A percentile compares a stretch with the other conserved stretches of the same genome.
Evolutionary conservation across 1,140 invertebrate species (phyloP).

Genomic region (Ooceraea biroi): DNA sequence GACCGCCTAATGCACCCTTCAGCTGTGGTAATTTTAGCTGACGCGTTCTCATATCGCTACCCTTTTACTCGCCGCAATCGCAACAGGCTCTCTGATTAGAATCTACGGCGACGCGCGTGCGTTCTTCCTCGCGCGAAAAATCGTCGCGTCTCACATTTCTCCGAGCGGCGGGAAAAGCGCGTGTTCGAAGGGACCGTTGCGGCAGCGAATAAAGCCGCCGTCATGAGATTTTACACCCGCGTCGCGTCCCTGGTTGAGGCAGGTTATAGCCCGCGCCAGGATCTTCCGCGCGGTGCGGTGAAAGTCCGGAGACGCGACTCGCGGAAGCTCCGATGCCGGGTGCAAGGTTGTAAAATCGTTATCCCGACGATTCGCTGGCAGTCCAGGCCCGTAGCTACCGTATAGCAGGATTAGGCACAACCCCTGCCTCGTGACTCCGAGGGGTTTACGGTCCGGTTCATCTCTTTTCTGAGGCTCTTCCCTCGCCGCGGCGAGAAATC

Average conservation of each 20-base stretch:
- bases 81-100: neutral
- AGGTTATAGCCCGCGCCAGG: conserved; percentile 28
- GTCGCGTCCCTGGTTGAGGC: conserved; percentile 28
- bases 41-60: neutral
- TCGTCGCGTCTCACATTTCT: conserved; percentile 7
- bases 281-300: conserved; percentile 47
- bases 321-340: conserved; percentile 42
- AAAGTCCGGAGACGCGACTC: conserved; percentile 45
- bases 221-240: conserved; percentile 33
- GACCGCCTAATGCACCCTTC: too few species aligned
- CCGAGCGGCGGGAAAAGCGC: neutral
- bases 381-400: conserved; percentile 24
- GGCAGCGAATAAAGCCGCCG: conserved; percentile 24
- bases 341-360: conserved; percentile 58
- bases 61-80: neutral
- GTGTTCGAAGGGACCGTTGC: neutral
- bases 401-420: conserved; percentile 15
- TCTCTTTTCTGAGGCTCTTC: conserved; percentile 4
- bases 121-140: neutral
- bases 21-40: neutral
- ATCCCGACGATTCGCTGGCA: conserved; percentile 39
- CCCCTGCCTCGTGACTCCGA: neutral
- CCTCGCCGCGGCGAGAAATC: neutral
- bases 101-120: neutral
- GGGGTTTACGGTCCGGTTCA: neutral